phyloP scores from a whole-genome alignment of 2,888 invertebrate species.

The Lamellibrachia columna region DNA sequence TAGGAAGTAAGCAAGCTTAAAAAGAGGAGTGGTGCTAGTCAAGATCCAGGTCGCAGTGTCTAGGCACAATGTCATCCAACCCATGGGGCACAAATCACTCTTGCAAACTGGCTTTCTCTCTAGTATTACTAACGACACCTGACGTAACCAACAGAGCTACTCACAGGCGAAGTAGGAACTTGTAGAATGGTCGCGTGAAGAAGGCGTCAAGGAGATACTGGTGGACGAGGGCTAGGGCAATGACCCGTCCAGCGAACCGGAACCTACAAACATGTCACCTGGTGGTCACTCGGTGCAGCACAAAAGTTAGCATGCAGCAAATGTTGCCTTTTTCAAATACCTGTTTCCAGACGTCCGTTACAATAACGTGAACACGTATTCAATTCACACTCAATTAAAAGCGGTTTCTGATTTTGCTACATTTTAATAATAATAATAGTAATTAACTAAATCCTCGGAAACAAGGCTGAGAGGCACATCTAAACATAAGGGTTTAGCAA shows the following conservation, averaged over 20 bases:
- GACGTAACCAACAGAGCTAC: conserved; percentile 47
- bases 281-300: not conserved
- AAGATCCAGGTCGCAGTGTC: too few species aligned
- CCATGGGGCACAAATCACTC: too few species aligned
- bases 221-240: conserved; percentile 95
- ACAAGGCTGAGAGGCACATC: too few species aligned
- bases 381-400: not conserved
- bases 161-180: conserved; percentile 84
- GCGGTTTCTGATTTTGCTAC: too few species aligned
- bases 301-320: not conserved
- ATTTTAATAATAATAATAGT: too few species aligned
- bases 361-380: not conserved
- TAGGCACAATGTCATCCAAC: too few species aligned
- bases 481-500: too few species aligned
- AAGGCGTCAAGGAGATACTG: conserved; percentile 96
- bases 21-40: too few species aligned
- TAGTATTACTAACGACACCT: too few species aligned
- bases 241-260: conserved; percentile 91
- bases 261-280: conserved; percentile 74
- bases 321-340: not conserved
- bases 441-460: too few species aligned
- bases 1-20: too few species aligned
- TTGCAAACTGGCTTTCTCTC: too few species aligned
- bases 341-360: not conserved
- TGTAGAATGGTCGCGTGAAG: conserved; percentile 96